Conservation (phyloP, 2,113 vertebrate species). For the Amazona vittata region DNA sequence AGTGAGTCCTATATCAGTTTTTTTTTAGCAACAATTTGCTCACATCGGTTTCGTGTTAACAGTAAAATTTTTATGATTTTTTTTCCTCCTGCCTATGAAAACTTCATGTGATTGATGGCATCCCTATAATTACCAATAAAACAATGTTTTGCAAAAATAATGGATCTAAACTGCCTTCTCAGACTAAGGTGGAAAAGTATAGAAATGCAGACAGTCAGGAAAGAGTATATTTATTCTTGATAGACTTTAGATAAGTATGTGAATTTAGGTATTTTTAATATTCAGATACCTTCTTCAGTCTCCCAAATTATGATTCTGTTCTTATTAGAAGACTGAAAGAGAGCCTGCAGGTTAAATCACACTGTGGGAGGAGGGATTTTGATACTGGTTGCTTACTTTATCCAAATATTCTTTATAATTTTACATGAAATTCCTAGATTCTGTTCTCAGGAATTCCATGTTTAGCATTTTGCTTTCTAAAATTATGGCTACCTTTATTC, state of each 20-base stretch:
- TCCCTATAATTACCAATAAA: background rate
- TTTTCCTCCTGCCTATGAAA: background rate
- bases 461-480: background rate
- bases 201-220: background rate
- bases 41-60: background rate
- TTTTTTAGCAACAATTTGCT: background rate
- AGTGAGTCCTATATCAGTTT: background rate
- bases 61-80: background rate
- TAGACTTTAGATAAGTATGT: background rate
- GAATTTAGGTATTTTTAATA: background rate
- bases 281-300: background rate
- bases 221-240: background rate
- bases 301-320: background rate
- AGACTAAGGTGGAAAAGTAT: background rate
- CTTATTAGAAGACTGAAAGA: background rate
- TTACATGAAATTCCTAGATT: background rate
- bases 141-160: background rate
- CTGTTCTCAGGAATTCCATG: background rate
- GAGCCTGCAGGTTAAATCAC: background rate
- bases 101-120: background rate
- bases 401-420: background rate
- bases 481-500: background rate
- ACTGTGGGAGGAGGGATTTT: background rate
- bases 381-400: background rate
- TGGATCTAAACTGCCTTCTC: background rate